Percentiles rank a stretch among this genome's conserved stretches.
Conservation (phyloP, 2,113 vertebrate genomes). For the Phrynosoma platyrhinos region DNA sequence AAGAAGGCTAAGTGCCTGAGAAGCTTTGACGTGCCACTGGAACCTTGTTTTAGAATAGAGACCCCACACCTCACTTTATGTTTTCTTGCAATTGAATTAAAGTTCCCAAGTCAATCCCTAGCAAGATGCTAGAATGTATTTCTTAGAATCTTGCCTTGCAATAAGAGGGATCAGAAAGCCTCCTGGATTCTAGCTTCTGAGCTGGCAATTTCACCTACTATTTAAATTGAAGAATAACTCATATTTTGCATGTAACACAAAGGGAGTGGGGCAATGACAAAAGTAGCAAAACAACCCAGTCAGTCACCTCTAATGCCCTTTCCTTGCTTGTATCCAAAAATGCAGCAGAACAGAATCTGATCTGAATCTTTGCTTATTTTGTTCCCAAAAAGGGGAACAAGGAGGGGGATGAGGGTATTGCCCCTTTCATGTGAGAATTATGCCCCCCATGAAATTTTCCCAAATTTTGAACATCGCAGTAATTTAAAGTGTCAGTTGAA, state of each 20-base stretch:
- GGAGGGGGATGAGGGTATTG: too few relatives aligned
- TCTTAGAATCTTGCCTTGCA: constrained; percentile 13
- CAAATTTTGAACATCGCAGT: too few relatives aligned
- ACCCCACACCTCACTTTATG: background rate
- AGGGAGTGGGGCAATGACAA: too few relatives aligned
- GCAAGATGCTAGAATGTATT: background rate
- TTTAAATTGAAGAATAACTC: constrained; percentile 30
- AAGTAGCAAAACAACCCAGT: too few relatives aligned
- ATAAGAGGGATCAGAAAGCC: background rate
- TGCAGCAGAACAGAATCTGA: too few relatives aligned
- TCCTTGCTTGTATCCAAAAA: too few relatives aligned
- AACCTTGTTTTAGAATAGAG: background rate
- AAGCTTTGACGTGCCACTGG: background rate
- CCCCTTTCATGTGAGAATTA: too few relatives aligned
- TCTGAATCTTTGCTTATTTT: too few relatives aligned
- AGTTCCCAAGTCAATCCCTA: background rate
- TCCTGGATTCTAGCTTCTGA: background rate
- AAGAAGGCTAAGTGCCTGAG: background rate
- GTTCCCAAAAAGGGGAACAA: too few relatives aligned
- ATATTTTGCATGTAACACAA: background rate
- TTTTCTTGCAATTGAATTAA: background rate
- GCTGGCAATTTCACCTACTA: constrained; percentile 19
- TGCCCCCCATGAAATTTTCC: too few relatives aligned
- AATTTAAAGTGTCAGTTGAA: too few relatives aligned
- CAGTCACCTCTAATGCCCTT: too few relatives aligned